These are phyloP conservation scores for Diadegma fenestrale DNA, from an alignment of 2,888 invertebrate genomes.

Conservation along the genomic window DNA sequence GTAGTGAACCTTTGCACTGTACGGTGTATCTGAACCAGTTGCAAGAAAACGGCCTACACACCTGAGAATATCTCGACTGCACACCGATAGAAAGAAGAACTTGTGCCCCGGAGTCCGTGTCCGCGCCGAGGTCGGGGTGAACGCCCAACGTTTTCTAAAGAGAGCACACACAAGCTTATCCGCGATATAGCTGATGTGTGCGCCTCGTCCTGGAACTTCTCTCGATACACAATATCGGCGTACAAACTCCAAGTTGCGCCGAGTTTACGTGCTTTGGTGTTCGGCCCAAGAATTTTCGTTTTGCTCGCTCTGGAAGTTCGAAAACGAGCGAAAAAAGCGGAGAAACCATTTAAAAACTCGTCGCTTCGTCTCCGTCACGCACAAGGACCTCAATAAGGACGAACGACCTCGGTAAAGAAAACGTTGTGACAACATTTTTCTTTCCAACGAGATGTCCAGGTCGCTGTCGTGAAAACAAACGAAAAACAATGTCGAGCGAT, in stretches of 20 bases:
- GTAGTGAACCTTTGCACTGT: conserved; percentile 82
- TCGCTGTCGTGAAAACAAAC: conserved; percentile 71
- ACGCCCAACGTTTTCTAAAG: conserved; percentile 84
- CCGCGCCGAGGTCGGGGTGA: conserved; percentile 83
- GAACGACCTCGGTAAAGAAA: background rate
- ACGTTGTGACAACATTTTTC: background rate
- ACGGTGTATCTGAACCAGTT: conserved; percentile 82
- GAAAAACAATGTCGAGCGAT: conserved; percentile 78
- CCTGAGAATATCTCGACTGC: conserved; percentile 37
- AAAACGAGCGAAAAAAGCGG: background rate
- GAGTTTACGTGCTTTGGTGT: background rate
- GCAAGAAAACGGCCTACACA: conserved; percentile 71
- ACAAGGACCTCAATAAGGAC: background rate
- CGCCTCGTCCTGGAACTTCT: conserved; percentile 76
- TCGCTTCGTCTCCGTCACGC: background rate
- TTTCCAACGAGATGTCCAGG: background rate
- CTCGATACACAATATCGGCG: conserved; percentile 27
- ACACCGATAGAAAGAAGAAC: conserved; percentile 49
- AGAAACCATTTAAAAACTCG: background rate
- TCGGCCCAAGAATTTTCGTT: background rate
- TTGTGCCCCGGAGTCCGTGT: conserved; percentile 49
- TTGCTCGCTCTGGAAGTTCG: background rate
- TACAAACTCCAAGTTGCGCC: conserved; percentile 66
- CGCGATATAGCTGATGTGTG: conserved; percentile 68
- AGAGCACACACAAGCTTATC: conserved; percentile 80